Evolutionary conservation across 2,113 vertebrate species (phyloP).

Genomic region (Pangasianodon hypophthalmus): DNA sequence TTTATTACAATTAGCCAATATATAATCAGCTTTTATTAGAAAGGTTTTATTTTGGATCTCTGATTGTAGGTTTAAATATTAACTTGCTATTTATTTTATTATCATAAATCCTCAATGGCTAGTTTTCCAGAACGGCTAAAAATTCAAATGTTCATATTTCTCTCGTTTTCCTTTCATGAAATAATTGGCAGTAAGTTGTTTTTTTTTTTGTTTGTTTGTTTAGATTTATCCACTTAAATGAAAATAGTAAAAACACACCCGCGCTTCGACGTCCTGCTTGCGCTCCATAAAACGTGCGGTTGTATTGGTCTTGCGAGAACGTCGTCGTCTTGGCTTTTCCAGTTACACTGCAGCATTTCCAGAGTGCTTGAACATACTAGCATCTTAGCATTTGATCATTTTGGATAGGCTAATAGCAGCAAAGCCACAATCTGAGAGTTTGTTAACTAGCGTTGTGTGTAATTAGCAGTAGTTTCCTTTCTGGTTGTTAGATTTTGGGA

Average conservation of each 20-base stretch:
- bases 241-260: not conserved
- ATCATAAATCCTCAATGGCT: not conserved
- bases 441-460: no score
- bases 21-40: not conserved
- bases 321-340: not conserved
- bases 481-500: not conserved
- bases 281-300: not conserved
- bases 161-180: not conserved
- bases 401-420: not conserved
- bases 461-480: not conserved
- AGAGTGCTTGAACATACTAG: not conserved
- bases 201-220: not conserved
- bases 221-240: not conserved
- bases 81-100: not conserved
- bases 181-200: not conserved
- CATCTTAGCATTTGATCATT: not conserved
- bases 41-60: not conserved
- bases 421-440: not conserved
- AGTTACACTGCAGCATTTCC: not conserved
- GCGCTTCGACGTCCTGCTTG: not conserved
- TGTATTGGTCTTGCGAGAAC: not conserved
- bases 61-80: not conserved
- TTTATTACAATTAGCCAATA: not conserved
- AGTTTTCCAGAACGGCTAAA: not conserved
- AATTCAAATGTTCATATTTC: not conserved